Conservation (phyloP, 64 coral and sea anemone genomes). For the Stichodactyla mertensii region DNA sequence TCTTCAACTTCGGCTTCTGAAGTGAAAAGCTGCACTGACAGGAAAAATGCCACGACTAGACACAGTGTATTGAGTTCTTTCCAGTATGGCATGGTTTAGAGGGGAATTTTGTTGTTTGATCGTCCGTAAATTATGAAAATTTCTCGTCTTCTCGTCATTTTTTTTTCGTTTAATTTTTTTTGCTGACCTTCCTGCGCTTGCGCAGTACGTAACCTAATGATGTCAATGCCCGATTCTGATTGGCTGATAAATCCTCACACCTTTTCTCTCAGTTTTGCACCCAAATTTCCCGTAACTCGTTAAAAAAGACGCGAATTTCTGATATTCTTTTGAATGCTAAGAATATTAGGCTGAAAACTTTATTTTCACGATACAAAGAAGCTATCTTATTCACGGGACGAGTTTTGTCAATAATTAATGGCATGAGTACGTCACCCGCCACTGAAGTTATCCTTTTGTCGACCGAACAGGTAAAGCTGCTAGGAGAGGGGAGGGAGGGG, state of each 20-base stretch:
- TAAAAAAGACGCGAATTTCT: background rate
- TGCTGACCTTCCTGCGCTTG: background rate
- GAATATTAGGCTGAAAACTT: background rate
- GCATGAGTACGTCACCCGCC: background rate
- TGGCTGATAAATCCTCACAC: background rate
- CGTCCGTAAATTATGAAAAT: background rate
- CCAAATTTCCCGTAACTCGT: background rate
- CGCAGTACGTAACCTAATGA: background rate
- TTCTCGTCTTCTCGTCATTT: background rate
- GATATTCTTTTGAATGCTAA: background rate
- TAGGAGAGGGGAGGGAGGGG: too few relatives aligned
- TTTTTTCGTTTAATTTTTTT: background rate
- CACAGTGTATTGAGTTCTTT: conserved; percentile 16
- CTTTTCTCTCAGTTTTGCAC: conserved; percentile 2
- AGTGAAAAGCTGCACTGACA: conserved; percentile 34
- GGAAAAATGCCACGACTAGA: conserved; percentile 13
- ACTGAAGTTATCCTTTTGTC: background rate
- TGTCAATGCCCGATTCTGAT: conserved; percentile 18
- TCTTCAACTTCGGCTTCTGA: conserved; percentile 29
- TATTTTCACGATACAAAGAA: background rate
- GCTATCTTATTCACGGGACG: background rate
- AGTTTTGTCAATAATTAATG: conserved; percentile 11
- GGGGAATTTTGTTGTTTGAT: background rate
- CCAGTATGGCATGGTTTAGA: conserved; percentile 14
- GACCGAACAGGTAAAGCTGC: background rate